A percentile compares a stretch with the other conserved stretches of the same genome.
Conservation (phyloP, 2,113 vertebrate genomes). For the Saimiri boliviensis region DNA sequence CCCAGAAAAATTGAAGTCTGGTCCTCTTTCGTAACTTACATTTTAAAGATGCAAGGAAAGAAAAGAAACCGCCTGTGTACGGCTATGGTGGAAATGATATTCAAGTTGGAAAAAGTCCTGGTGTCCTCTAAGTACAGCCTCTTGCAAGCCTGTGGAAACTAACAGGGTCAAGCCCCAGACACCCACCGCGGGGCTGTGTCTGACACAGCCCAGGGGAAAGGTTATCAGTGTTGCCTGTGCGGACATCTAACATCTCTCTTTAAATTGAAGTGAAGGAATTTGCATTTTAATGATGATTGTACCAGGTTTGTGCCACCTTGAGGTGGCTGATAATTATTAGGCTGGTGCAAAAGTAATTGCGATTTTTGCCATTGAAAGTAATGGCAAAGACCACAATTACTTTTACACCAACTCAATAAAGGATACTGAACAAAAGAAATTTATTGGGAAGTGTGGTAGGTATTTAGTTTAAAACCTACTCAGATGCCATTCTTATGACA, state of each 20-base stretch:
- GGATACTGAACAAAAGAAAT: background rate
- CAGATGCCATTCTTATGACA: background rate
- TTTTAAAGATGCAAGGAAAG: background rate
- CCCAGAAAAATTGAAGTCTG: background rate
- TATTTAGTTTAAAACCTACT: background rate
- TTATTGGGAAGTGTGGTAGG: background rate
- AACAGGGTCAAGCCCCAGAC: background rate
- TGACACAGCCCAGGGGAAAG: background rate
- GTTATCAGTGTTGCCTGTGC: background rate
- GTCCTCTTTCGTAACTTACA: background rate
- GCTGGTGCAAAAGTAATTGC: too few species aligned
- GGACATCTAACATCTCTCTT: background rate
- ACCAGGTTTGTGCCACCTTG: background rate
- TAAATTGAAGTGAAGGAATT: background rate
- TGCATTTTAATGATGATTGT: background rate
- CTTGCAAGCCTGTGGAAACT: background rate
- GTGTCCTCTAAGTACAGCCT: background rate
- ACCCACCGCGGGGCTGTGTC: fast-evolving
- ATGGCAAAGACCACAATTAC: too few species aligned
- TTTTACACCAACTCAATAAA: background rate
- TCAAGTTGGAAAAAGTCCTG: background rate
- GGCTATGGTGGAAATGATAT: background rate
- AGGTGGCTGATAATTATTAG: background rate
- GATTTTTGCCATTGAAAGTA: too few species aligned
- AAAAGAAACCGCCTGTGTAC: background rate